Evolutionary conservation across 2,113 vertebrate genomes (phyloP).

Genomic region (Rattus rattus): DNA sequence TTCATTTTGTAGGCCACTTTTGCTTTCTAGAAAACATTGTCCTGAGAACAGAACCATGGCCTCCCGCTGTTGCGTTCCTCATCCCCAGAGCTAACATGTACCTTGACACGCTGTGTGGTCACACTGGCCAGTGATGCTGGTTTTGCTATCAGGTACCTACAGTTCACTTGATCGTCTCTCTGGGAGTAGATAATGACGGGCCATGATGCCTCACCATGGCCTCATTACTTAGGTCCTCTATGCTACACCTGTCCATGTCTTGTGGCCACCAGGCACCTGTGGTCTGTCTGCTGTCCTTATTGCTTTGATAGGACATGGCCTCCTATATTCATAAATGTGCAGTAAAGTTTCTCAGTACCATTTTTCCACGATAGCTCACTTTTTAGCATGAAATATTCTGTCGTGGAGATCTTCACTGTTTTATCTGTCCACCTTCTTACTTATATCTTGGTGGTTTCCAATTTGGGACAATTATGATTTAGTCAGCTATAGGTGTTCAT

Average conservation of each 20-base stretch:
- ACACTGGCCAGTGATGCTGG: not conserved
- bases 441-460: not conserved
- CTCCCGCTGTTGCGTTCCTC: not conserved
- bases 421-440: not conserved
- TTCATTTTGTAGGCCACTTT: not conserved
- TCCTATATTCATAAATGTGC: rapidly evolving
- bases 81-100: not conserved
- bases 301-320: rapidly evolving
- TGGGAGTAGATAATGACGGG: rapidly evolving
- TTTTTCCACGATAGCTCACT: rapidly evolving
- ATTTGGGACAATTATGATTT: not conserved
- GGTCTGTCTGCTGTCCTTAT: too few species aligned
- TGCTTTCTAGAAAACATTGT: too few species aligned
- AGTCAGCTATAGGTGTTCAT: not conserved
- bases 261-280: not conserved
- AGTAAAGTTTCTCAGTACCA: rapidly evolving
- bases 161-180: too few species aligned
- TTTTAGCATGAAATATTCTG: rapidly evolving
- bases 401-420: rapidly evolving
- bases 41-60: not conserved
- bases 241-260: not conserved
- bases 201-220: rapidly evolving
- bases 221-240: not conserved
- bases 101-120: too few species aligned
- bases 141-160: not conserved